Evolutionary conservation across 2,113 vertebrate species (phyloP).

Genomic region (Phaethon lepturus): DNA sequence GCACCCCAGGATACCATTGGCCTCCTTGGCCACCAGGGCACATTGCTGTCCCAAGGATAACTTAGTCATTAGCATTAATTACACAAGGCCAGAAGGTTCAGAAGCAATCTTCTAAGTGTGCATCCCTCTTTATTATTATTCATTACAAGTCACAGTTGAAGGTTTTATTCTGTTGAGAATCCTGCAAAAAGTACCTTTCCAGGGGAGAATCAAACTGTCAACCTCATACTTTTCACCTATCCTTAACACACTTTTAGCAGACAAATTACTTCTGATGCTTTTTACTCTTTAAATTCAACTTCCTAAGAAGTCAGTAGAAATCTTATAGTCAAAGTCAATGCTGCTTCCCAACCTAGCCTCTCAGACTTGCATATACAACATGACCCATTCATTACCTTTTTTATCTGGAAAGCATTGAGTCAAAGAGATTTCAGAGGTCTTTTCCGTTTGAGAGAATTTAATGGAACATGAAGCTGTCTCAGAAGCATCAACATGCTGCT

Average conservation of each 20-base stretch:
- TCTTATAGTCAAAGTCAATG: background rate
- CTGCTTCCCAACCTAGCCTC: background rate
- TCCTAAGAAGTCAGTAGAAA: background rate
- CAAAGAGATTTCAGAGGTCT: constrained; percentile 3
- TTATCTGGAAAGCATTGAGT: background rate
- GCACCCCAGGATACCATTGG: too few species aligned
- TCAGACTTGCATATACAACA: background rate
- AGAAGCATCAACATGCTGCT: fast-evolving
- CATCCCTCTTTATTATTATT: background rate
- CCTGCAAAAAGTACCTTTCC: background rate
- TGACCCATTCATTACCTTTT: background rate
- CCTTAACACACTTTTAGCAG: background rate
- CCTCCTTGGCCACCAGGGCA: too few species aligned
- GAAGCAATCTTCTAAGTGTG: background rate
- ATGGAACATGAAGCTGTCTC: background rate
- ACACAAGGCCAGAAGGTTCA: background rate
- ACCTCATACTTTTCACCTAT: background rate
- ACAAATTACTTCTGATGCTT: background rate
- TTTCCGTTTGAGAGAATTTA: background rate
- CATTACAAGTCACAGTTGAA: background rate
- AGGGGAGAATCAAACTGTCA: background rate
- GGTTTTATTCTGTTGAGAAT: background rate
- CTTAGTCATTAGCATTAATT: background rate
- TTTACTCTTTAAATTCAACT: background rate
- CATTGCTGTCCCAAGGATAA: too few species aligned